Evolutionary conservation across 2,113 vertebrate species (phyloP), one percentile per base, ranked within the genome.

Genomic region (Marmota flaviventris): DNA sequence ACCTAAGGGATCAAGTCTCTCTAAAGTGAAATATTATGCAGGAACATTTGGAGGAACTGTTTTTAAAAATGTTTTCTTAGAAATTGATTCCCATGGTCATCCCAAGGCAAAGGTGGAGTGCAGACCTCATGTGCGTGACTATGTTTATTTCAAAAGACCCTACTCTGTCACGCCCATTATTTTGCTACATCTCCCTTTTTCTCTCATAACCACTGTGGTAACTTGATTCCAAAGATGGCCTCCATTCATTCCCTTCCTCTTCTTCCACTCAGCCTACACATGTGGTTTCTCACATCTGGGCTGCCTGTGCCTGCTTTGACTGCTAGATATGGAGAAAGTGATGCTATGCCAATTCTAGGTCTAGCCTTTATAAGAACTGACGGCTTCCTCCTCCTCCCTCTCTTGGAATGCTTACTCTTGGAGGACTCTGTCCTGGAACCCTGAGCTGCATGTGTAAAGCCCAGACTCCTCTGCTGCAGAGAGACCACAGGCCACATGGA

Each of bases 21-120:
- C 22, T 79, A 95, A 96, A 32, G 73, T 42, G 70, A 97, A 85
- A 81, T 82, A 48, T 48, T 83, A 77, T 45, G 3, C 61, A 93
- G 65, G 39, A 32, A 88, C 25, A 89, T 39, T 48, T 92, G n/a
- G 2, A 45, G 24, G 56, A 86, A 86, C 0, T 4, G 17, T 93
- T 29, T 82, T 95, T 39, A 70, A 78, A 58, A 86, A 82, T 4
- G 12, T 70, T 84, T 91, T 82, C 76, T 89, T 94, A 72, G 34
- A 85, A 92, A 91, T 73, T 8, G 39, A 85, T 29, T 63, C 42
- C 42, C 27, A 32, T 5, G 14, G 24, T 20, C 76, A 67, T 11
- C 3, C 37, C 48, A 78, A 89, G 45, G 45, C 12, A 79, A 83
- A 58, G 51, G 16, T 32, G 25, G 16, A 65, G 4, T 85, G 1